phyloP scores from a whole-genome alignment of 2,888 invertebrate genomes.

The Macaria notata region DNA sequence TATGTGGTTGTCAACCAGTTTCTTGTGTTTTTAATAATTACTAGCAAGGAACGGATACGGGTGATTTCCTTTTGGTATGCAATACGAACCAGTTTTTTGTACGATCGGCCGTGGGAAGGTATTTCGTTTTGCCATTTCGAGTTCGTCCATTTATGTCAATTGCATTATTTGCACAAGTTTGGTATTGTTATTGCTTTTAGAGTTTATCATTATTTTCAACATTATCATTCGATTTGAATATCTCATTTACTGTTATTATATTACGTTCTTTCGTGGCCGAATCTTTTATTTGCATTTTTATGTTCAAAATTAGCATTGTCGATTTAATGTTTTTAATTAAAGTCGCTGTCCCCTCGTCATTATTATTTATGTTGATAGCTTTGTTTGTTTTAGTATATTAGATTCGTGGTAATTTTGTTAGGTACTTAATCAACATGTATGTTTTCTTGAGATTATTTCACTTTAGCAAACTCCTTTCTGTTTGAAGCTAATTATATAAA shows the following conservation, averaged over 20 bases:
- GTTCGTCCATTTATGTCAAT: conserved; percentile 30
- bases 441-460: no score
- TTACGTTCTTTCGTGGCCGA: no score
- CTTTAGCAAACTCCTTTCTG: no score
- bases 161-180: conserved; percentile 39
- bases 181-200: conserved; percentile 19
- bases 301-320: conserved; percentile 1
- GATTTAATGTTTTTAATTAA: neutral
- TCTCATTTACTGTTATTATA: no score
- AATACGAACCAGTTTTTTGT: conserved; percentile 71
- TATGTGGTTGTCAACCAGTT: conserved; percentile 38
- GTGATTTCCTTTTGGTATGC: conserved; percentile 72
- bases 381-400: neutral
- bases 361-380: neutral
- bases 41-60: conserved; percentile 55
- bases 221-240: no score
- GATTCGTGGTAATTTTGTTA: neutral
- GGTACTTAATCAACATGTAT: neutral
- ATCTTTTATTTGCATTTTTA: conserved; percentile 6
- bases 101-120: conserved; percentile 75
- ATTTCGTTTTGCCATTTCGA: conserved; percentile 56
- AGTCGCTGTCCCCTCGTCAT: neutral
- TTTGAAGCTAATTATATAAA: no score
- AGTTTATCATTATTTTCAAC: neutral
- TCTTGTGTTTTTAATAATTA: conserved; percentile 55